Base-by-base conservation (phyloP, 2,113 vertebrate species). In the Cephalopholis sonnerati region DNA sequence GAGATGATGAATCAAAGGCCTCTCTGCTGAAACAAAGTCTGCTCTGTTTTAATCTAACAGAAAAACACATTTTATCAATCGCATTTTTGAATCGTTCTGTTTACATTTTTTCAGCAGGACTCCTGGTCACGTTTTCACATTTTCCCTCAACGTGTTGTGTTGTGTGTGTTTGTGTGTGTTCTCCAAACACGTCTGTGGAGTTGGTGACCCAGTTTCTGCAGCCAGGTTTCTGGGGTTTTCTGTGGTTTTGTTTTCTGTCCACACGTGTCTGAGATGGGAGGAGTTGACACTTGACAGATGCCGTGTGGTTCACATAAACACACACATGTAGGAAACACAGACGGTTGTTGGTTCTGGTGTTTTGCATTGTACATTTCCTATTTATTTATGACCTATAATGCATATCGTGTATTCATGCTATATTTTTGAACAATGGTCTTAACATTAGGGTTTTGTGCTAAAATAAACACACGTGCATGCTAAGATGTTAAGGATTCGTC, bases 121-220 rank as follows among this genome's bases (percentile, higher is more conserved):
- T 53, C 55, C 3, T 36, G 54, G 81, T 91, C 81, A 89, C 73
- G 51, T 91, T 87, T 86, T 86, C 61, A 50, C 58, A 71, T 73
- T 75, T 85, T 67, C 27, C 44, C 24, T 69, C 79, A 82, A 88
- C 78, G 84, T 89, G 86, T 76, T 70, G 17, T 62, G 17, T 62
- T 67, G 24, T 6, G 61, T 70, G 65, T 69, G 41, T 83, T 24
- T 82, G 22, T 46, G 66, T 46, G 74, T 46, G 72, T 80, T 79
- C 81, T 24, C 73, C 55, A 77, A 66, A 88, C 62, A 67, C 70
- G 71, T 57, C 55, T 69, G n/a, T 72, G 44, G 81, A 74, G 82
- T 84, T 76, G 74, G 57, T 90, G 90, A 91, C 88, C 82, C 88
- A 92, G 48, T 89, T 93, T 86, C 65, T 46, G 44, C 32, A 16